phyloP scores from a whole-genome alignment of 2,113 vertebrate genomes.

The Mungos mungo region DNA sequence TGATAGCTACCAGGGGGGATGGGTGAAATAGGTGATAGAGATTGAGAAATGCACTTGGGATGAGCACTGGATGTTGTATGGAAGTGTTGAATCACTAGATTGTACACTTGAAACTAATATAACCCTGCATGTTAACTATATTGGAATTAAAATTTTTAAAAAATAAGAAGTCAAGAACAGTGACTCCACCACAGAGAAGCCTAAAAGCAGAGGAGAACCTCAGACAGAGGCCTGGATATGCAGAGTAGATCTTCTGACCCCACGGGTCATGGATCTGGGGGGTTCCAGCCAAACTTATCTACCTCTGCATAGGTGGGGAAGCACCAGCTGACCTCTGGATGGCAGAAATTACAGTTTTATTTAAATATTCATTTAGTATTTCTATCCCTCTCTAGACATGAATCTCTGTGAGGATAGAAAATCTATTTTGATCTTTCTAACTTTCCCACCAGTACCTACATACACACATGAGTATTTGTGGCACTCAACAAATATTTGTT shows the following conservation, averaged over 20 bases:
- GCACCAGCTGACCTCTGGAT: neutral
- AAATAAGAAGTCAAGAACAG: neutral
- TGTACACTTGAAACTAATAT: neutral
- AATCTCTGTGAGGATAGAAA: neutral
- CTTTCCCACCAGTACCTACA: neutral
- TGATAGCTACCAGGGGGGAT: neutral
- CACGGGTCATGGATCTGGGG: neutral
- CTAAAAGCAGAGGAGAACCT: neutral
- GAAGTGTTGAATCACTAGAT: neutral
- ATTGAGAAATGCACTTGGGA: neutral
- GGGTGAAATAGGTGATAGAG: neutral
- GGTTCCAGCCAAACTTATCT: neutral
- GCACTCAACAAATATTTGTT: neutral
- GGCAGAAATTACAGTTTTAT: neutral
- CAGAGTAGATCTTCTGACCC: neutral
- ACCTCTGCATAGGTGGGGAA: neutral
- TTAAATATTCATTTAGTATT: neutral
- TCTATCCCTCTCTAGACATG: neutral
- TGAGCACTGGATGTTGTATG: neutral
- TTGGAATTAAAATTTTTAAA: neutral
- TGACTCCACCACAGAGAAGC: neutral
- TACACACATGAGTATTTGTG: neutral
- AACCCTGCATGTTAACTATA: neutral
- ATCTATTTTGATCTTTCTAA: constrained; percentile 7
- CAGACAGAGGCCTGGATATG: neutral